These are phyloP conservation scores for Montifringilla adamsi DNA, from an alignment of 2,113 vertebrate genomes.

Conservation along the genomic window DNA sequence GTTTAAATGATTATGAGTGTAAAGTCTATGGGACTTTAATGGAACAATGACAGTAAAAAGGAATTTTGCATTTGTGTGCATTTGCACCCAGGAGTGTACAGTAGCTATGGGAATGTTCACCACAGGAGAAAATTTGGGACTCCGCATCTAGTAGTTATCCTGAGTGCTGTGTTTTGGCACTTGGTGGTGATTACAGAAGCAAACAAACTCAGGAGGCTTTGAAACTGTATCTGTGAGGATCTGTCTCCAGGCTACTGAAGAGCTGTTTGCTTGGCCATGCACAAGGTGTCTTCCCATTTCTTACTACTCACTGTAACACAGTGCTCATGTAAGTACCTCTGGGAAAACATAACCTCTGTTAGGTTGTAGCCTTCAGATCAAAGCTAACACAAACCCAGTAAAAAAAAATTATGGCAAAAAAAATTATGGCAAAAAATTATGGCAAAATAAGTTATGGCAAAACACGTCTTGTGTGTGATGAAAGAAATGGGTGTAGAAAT, in stretches of 20 bases:
- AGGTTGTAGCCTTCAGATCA: neutral
- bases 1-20: neutral
- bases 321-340: neutral
- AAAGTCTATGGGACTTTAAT: neutral
- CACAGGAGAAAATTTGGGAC: neutral
- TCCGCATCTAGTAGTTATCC: neutral
- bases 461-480: neutral
- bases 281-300: neutral
- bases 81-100: neutral
- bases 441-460: neutral
- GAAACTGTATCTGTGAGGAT: accelerated
- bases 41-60: neutral
- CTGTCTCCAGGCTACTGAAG: neutral
- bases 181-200: neutral
- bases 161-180: neutral
- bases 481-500: neutral
- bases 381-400: neutral
- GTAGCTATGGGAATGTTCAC: neutral
- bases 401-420: neutral
- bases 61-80: neutral
- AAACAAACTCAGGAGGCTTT: neutral
- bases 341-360: neutral
- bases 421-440: no score
- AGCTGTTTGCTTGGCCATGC: neutral
- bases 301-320: neutral